phyloP scores from a whole-genome alignment of 2,113 vertebrate genomes.

The Butastur rufipennis region DNA sequence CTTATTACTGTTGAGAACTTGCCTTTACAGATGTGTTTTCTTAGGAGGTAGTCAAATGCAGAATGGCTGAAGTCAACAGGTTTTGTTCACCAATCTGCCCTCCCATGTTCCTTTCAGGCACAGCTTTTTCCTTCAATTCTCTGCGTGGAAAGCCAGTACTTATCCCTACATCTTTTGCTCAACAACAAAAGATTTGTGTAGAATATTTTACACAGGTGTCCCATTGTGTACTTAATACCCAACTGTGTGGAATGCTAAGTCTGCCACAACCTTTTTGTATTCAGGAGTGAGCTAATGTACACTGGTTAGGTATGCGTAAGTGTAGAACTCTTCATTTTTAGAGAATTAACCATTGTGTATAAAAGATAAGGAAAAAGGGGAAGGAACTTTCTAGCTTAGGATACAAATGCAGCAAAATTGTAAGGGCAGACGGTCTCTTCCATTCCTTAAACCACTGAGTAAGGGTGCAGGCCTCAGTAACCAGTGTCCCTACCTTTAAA shows the following conservation, averaged over 20 bases:
- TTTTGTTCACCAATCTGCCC: rapidly evolving
- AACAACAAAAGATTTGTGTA: neutral
- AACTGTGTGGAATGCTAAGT: neutral
- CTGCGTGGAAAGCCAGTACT: neutral
- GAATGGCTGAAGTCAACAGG: neutral
- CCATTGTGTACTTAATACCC: rapidly evolving
- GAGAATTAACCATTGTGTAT: neutral
- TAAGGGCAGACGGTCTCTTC: neutral
- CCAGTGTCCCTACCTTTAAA: neutral
- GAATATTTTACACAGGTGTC: neutral
- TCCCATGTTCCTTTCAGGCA: neutral
- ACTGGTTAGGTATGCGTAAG: neutral
- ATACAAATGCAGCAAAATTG: neutral
- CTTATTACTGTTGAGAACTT: neutral
- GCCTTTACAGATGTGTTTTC: neutral
- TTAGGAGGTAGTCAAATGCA: neutral
- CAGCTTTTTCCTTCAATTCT: neutral
- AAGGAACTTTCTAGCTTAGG: neutral
- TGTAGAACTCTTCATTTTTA: neutral
- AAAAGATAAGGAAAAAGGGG: neutral
- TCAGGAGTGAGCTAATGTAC: neutral
- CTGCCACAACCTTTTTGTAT: neutral
- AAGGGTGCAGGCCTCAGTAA: neutral
- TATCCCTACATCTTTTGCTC: neutral
- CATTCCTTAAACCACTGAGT: neutral